These are phyloP conservation scores for Acanthosepion pharaonis DNA, from an alignment of 2,888 invertebrate species.

Conservation along the genomic window DNA sequence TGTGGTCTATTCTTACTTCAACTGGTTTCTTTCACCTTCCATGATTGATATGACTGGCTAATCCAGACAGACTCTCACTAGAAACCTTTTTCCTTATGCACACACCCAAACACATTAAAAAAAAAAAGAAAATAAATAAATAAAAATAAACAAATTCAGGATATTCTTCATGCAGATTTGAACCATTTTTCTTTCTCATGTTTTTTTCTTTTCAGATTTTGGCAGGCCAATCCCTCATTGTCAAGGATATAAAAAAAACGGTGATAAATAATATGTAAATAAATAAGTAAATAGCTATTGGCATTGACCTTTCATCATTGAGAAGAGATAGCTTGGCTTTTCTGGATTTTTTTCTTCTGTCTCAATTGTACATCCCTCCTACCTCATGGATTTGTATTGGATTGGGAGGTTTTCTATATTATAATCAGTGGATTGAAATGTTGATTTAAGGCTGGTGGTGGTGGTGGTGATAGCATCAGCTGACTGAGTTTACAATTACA, in stretches of 20 bases:
- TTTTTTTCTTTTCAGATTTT: background rate
- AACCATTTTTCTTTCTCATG: background rate
- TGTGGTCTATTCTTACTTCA: slow-evolving; percentile 23
- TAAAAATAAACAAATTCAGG: background rate
- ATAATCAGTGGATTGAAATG: background rate
- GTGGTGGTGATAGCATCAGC: too few relatives aligned
- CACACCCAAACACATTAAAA: background rate
- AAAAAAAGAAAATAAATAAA: background rate
- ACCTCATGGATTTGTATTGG: background rate
- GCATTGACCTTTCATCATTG: background rate
- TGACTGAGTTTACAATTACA: background rate
- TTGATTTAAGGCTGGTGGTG: background rate
- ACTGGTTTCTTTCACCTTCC: slow-evolving; percentile 12
- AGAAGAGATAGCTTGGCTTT: background rate
- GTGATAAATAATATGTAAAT: background rate
- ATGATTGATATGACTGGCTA: slow-evolving; percentile 13
- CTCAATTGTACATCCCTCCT: background rate
- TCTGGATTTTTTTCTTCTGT: background rate
- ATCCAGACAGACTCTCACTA: background rate
- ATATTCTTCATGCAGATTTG: background rate
- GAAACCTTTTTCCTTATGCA: background rate
- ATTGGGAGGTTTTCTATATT: background rate
- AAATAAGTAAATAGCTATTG: slow-evolving; percentile 6
- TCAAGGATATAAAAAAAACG: background rate
- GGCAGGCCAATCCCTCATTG: slow-evolving; percentile 33